Conservation (phyloP, 1,140 invertebrate genomes). For the Magallana angulata region DNA sequence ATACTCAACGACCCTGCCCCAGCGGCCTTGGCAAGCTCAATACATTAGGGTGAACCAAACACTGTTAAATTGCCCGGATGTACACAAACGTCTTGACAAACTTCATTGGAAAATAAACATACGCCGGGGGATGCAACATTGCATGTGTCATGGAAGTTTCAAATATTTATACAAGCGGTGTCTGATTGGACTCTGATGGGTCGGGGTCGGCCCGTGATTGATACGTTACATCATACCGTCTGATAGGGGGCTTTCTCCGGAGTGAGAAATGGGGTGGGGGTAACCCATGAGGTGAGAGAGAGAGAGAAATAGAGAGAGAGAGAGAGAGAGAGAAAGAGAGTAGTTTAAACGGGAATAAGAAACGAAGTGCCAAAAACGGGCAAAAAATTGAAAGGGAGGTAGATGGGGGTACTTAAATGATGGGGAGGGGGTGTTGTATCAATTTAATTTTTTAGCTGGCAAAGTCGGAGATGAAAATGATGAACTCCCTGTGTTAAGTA, state of each 20-base stretch:
- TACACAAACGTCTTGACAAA: too few relatives aligned
- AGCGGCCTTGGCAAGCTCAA: neutral
- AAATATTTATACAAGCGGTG: conserved; percentile 18
- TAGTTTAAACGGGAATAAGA: too few relatives aligned
- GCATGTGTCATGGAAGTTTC: conserved; percentile 2
- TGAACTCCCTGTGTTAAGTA: neutral
- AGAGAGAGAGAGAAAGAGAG: too few relatives aligned
- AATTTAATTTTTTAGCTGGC: neutral
- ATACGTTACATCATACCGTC: neutral
- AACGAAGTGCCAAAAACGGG: too few relatives aligned
- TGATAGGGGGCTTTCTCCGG: neutral
- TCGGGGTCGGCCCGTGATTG: neutral
- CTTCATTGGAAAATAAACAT: neutral
- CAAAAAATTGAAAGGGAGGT: too few relatives aligned
- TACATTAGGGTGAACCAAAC: too few relatives aligned
- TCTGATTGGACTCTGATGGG: neutral
- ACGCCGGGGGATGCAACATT: neutral
- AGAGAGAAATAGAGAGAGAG: neutral
- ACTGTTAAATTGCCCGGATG: too few relatives aligned
- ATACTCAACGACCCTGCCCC: neutral
- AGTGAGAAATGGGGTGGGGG: neutral
- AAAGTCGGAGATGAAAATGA: neutral
- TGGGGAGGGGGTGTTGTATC: too few relatives aligned
- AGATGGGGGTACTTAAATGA: too few relatives aligned
- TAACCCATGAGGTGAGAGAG: neutral